Evolutionary conservation across 2,888 invertebrate species (phyloP), one percentile per base, ranked within the genome.

Genomic region (Clusia tigrina): DNA sequence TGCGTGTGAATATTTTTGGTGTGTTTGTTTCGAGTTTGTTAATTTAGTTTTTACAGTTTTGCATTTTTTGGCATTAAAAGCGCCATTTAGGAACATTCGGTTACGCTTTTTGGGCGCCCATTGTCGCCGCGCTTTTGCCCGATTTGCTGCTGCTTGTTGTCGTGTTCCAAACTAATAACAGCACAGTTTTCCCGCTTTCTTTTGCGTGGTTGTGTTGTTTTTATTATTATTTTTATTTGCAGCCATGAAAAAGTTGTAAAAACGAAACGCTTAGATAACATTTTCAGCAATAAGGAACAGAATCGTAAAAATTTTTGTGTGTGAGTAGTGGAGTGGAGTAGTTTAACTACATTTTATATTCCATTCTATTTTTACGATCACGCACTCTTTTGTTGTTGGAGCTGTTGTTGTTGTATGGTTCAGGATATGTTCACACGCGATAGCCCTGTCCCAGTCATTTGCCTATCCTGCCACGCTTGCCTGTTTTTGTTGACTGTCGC

Each of bases 71-170:
- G 12, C n/a, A n/a, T 9, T n/a, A 42, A 42, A 42, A 42, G 20
- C 52, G 22, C n/a, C 57, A 46, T 57, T 57, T 42, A n/a, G 20
- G 46, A 25, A 17, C 23, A 42, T 57, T 24, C 22, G 15, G 55
- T 55, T 55, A 37, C 55, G 55, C 55, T 55, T 37, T 38, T 38
- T 37, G 55, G 23, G 42, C 42, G 42, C 12, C 42, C 42, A 42
- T 42, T 10, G n/a, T 42, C n/a, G 3, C n/a, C n/a, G 10, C 12
- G 32, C 12, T 32, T 6, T 32, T 32, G 32, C 12, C 12, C 12
- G 32, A 9, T 12, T 32, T 12, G 6, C 12, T 12, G 6, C 12
- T 32, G 32, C 6, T 12, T 9, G 32, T 32, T 32, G 6, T 32
- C 32, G 32, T 42, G 10, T 42, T 42, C n/a, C 10, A 42, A 5